Evolutionary conservation across 2,888 invertebrate species (phyloP), one percentile per base, ranked within the genome.

Genomic region (Schrankia costaestrigalis): DNA sequence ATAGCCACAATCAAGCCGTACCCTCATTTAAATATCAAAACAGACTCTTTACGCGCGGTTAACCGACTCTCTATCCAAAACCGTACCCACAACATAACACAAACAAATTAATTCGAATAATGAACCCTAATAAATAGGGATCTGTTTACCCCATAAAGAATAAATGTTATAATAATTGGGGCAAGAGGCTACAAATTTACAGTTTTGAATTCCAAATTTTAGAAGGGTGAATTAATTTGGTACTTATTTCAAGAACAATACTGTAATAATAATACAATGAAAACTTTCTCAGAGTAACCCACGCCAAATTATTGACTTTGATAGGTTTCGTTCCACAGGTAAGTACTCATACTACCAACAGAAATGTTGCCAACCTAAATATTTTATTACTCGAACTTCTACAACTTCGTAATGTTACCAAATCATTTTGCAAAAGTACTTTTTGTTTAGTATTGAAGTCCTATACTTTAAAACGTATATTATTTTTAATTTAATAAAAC

Each of bases 71-170:
- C 67, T 61, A 69, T 61, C 65, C 64, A 62, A 56, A 53, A 55
- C 67, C 64, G 53, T 67, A 50, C 69, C 74, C 77, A 56, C 76
- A 81, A 83, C 80, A 81, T 80, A 83, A 83, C 83, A 80, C 75
- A 86, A 86, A 87, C 86, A 87, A 87, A 87, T 87, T 87, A 85
- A 87, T 87, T 85, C 85, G 60, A 75, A 83, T 85, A 86, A 86
- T 86, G 76, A 77, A 83, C 85, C 83, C 78, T 80, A 84, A 84
- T 85, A 85, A 85, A 86, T 79, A 83, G 74, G 78, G 81, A 73
- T 82, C 81, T 82, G 81, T 85, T 84, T 85, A 85, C 79, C 72
- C 73, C 82, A 72, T 81, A 84, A 85, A 85, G 84, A 83, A 85
- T 85, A 79, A 85, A 84, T 76, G 79, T 81, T 79, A 74, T 78